Evolutionary conservation across 2,797 vertebrate species (phyloP).

Genomic region (Thamnophis elegans): DNA sequence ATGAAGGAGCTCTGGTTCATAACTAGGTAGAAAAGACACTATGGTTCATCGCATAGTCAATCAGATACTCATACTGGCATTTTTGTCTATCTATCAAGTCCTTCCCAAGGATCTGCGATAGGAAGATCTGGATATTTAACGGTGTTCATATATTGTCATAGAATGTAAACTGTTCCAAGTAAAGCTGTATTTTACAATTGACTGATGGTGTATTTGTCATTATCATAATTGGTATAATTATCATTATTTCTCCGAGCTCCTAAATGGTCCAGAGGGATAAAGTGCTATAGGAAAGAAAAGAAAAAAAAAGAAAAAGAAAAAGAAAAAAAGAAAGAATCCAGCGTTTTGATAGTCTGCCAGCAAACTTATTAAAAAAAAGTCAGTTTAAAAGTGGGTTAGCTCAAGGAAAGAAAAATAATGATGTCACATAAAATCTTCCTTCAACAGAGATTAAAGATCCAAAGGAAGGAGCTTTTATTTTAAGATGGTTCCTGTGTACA

Average conservation of each 20-base stretch:
- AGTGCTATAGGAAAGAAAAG: background rate
- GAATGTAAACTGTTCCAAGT: background rate
- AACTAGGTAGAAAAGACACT: background rate
- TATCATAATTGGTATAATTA: background rate
- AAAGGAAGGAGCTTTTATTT: background rate
- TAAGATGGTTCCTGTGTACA: background rate
- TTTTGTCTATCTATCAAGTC: background rate
- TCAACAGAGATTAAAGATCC: background rate
- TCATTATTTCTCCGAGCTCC: background rate
- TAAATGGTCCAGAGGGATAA: background rate
- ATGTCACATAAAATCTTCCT: background rate
- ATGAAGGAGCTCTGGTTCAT: background rate
- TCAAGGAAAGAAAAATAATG: background rate
- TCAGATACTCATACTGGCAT: background rate
- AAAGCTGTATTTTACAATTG: background rate
- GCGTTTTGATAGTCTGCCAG: background rate
- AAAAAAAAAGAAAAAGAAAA: rapidly evolving
- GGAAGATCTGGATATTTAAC: background rate
- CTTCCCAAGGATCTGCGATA: background rate
- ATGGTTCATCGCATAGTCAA: background rate
- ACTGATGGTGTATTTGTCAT: background rate
- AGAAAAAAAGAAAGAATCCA: background rate
- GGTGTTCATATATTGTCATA: background rate
- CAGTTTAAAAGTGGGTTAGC: background rate
- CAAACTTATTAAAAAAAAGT: background rate